Conservation (phyloP, 2,888 invertebrate genomes). For the Chrysodeixis includens region DNA sequence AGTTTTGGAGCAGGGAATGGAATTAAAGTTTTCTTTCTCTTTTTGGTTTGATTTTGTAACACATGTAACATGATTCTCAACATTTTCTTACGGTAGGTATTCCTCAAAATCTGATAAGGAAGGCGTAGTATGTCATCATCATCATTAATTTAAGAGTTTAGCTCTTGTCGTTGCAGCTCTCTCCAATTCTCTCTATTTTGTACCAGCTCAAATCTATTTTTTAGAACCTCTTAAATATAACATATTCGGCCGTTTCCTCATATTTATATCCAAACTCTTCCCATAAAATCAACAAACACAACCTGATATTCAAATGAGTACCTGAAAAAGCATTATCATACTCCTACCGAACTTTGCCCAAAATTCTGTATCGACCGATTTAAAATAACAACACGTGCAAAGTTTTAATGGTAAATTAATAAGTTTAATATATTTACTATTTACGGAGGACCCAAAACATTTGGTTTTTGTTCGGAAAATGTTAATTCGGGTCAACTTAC, state of each 20-base stretch:
- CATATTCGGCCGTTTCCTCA: background rate
- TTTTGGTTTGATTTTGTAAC: background rate
- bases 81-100: too few relatives aligned
- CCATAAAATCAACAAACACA: background rate
- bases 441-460: slow-evolving; percentile 17
- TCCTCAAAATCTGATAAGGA: too few relatives aligned
- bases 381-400: slow-evolving; percentile 20
- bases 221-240: background rate
- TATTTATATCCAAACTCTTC: background rate
- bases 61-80: background rate
- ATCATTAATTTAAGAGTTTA: too few relatives aligned
- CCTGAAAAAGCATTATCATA: background rate
- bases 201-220: too few relatives aligned
- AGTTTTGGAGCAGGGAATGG: slow-evolving; percentile 11
- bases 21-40: background rate
- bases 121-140: too few relatives aligned
- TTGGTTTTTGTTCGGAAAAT: slow-evolving; percentile 14
- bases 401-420: slow-evolving; percentile 42
- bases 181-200: too few relatives aligned
- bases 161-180: too few relatives aligned
- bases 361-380: slow-evolving; percentile 21
- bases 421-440: slow-evolving; percentile 38
- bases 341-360: background rate
- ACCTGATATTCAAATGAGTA: background rate
- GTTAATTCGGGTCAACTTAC: slow-evolving; percentile 22